phyloP scores from a whole-genome alignment of 2,888 invertebrate genomes.

The Plagodis pulveraria region DNA sequence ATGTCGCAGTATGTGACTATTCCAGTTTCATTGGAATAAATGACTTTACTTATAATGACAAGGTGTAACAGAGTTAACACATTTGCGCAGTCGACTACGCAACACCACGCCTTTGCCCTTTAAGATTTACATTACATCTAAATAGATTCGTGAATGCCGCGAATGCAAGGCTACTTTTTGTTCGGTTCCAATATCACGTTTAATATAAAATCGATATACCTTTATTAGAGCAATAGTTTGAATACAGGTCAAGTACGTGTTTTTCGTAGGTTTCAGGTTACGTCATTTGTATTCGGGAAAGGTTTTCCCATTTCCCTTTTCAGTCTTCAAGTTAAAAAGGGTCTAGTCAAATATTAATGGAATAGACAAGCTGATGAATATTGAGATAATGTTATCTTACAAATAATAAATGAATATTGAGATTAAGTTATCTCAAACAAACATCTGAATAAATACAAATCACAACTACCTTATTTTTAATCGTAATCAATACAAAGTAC shows the following conservation, averaged over 20 bases:
- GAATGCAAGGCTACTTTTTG: slow-evolving; percentile 56
- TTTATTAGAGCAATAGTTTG: slow-evolving; percentile 23
- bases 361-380: slow-evolving; percentile 19
- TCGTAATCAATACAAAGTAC: too few species aligned
- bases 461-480: too few species aligned
- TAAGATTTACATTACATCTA: slow-evolving; percentile 71
- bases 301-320: slow-evolving; percentile 16
- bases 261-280: slow-evolving; percentile 13
- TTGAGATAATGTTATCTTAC: slow-evolving; percentile 7
- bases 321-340: slow-evolving; percentile 20
- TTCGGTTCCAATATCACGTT: slow-evolving; percentile 37
- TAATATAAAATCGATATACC: slow-evolving; percentile 26
- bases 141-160: slow-evolving; percentile 65
- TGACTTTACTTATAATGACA: slow-evolving; percentile 9
- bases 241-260: slow-evolving; percentile 21
- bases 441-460: too few species aligned
- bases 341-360: slow-evolving; percentile 23
- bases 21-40: neutral
- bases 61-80: slow-evolving; percentile 29
- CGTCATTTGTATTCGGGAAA: slow-evolving; percentile 25
- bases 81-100: slow-evolving; percentile 42
- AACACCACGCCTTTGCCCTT: slow-evolving; percentile 77
- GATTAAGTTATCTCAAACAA: slow-evolving; percentile 2
- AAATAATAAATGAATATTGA: slow-evolving; percentile 15
- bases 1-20: slow-evolving; percentile 14